Conservation (phyloP, 2,888 invertebrate genomes). For the Zygothrica quintamaculata region DNA sequence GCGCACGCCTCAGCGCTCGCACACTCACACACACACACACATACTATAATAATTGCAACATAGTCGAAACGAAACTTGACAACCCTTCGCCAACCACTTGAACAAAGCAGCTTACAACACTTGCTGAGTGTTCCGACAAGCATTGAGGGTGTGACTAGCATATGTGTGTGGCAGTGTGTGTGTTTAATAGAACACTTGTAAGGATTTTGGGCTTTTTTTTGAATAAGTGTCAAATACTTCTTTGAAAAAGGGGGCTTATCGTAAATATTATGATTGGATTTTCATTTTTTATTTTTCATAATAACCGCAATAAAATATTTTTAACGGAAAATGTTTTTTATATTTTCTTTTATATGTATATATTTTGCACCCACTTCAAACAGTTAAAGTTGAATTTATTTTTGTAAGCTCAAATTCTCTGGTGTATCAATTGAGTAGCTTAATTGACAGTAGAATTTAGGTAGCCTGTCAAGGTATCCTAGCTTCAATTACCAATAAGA, state of each 20-base stretch:
- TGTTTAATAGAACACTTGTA: slow-evolving; percentile 55
- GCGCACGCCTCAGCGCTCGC: slow-evolving; percentile 43
- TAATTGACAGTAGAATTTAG: too few species aligned
- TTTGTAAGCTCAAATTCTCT: too few species aligned
- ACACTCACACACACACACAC: slow-evolving; percentile 8
- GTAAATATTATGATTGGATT: slow-evolving; percentile 70
- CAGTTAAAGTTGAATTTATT: too few species aligned
- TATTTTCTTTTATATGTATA: too few species aligned
- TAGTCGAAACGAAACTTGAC: slow-evolving; percentile 16
- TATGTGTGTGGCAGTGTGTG: slow-evolving; percentile 13
- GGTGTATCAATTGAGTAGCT: too few species aligned
- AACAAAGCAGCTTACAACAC: slow-evolving; percentile 78
- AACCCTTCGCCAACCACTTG: slow-evolving; percentile 67
- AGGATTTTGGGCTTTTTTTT: slow-evolving; percentile 67
- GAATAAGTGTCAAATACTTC: slow-evolving; percentile 37
- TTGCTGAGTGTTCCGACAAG: slow-evolving; percentile 51
- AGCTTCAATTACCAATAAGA: too few species aligned
- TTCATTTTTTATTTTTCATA: slow-evolving; percentile 23
- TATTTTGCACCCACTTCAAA: too few species aligned
- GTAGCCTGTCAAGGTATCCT: too few species aligned
- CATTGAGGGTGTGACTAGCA: slow-evolving; percentile 5
- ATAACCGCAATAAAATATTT: too few species aligned
- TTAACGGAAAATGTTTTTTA: too few species aligned
- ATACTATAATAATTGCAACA: slow-evolving; percentile 17
- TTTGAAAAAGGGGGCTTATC: slow-evolving; percentile 60